These are phyloP conservation scores for Spea multiplicata DNA, from an alignment of 2,113 vertebrate genomes.

Conservation along the genomic window DNA sequence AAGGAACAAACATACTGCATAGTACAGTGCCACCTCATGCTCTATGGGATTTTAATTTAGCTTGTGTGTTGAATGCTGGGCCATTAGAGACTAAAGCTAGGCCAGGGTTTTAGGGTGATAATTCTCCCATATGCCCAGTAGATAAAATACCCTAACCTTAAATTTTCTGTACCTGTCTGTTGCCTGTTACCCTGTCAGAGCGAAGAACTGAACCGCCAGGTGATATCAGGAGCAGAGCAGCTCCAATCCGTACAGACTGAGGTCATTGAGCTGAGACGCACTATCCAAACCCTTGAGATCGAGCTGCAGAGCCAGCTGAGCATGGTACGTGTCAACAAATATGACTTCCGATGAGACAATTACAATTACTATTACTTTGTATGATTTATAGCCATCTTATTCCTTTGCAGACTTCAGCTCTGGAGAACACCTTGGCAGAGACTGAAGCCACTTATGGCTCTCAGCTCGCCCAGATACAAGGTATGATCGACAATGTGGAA, in stretches of 20 bases:
- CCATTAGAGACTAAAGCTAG: too few species aligned
- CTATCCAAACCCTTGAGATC: slow-evolving; percentile 59
- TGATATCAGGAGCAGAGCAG: slow-evolving; percentile 56
- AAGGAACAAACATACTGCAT: too few species aligned
- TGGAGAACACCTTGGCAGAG: slow-evolving; percentile 65
- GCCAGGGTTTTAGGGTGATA: too few species aligned
- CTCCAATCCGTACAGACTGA: slow-evolving; percentile 62
- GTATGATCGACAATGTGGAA: slow-evolving; percentile 59
- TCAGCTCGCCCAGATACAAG: slow-evolving; percentile 61
- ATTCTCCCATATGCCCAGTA: too few species aligned
- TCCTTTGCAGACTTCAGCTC: slow-evolving; percentile 62
- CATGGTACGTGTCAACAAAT: slow-evolving; percentile 49
- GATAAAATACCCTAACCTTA: too few species aligned
- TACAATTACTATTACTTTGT: neutral
- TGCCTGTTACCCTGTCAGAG: slow-evolving; percentile 31
- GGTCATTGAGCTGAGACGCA: slow-evolving; percentile 60
- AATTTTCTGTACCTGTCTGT: too few species aligned
- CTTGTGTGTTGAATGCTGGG: too few species aligned
- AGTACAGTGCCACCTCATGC: too few species aligned
- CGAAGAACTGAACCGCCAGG: slow-evolving; percentile 62
- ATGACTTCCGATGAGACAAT: too few species aligned
- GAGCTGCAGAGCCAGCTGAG: slow-evolving; percentile 62
- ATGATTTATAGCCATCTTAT: neutral
- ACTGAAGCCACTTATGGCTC: slow-evolving; percentile 60
- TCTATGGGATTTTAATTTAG: too few species aligned